Percentiles rank a stretch among this genome's conserved stretches.
Evolutionary conservation across 2,113 vertebrate genomes (phyloP).

Genomic region (Sinosuthora webbiana): DNA sequence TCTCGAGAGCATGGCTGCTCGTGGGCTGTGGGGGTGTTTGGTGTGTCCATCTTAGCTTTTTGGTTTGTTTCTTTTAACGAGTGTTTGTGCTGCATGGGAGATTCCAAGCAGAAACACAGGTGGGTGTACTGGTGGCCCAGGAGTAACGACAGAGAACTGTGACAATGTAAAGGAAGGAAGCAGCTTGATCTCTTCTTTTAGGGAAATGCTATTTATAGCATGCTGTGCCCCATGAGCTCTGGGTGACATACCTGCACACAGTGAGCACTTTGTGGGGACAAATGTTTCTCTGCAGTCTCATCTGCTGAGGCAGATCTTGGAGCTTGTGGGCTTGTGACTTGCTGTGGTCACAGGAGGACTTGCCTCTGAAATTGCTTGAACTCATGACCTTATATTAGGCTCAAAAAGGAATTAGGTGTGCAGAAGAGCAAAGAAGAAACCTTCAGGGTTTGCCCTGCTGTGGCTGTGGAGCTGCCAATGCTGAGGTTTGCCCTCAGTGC

Average conservation of each 20-base stretch:
- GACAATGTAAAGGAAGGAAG: neutral
- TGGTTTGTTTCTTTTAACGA: neutral
- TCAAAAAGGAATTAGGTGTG: neutral
- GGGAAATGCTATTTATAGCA: neutral
- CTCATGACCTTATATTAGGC: neutral
- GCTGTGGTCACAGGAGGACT: neutral
- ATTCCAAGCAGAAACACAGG: neutral
- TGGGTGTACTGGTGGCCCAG: neutral
- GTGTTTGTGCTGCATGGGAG: neutral
- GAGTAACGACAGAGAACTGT: neutral
- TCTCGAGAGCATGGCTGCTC: neutral
- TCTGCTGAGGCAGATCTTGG: neutral
- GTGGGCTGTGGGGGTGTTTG: neutral
- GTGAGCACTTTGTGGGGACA: rapidly evolving
- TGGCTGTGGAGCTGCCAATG: rapidly evolving
- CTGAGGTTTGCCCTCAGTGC: neutral
- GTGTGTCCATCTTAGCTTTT: neutral
- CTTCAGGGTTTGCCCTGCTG: neutral
- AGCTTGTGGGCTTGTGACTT: neutral
- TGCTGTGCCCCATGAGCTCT: neutral
- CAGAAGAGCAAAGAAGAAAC: neutral
- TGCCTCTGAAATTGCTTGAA: neutral
- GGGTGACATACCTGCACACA: neutral
- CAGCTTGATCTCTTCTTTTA: neutral
- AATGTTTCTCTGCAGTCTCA: neutral